These are phyloP conservation scores for Yponomeuta malinellus DNA, from an alignment of 2,888 invertebrate genomes.

Conservation along the genomic window DNA sequence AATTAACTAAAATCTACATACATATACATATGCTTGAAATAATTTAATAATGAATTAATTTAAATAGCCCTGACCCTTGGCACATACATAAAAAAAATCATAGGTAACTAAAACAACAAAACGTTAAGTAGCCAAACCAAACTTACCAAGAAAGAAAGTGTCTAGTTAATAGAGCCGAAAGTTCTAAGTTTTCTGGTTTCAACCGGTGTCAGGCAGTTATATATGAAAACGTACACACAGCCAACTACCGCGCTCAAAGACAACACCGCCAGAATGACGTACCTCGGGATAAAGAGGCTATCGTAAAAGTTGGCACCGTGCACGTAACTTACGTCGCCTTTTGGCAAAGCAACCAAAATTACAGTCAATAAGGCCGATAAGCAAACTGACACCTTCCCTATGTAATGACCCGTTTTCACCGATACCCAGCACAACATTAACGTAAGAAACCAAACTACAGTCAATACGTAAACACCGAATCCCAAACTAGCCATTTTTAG, in stretches of 20 bases:
- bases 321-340: constrained; percentile 48
- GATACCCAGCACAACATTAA: constrained; percentile 79
- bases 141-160: constrained; percentile 15
- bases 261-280: constrained; percentile 42
- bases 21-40: background rate
- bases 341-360: constrained; percentile 77
- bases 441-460: constrained; percentile 78
- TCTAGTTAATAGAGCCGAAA: constrained; percentile 41
- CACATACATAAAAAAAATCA: background rate
- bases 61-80: background rate
- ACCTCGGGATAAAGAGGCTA: constrained; percentile 48
- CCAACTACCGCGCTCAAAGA: constrained; percentile 43
- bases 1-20: background rate
- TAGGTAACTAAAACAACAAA: background rate
- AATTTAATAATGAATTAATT: background rate
- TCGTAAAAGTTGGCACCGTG: constrained; percentile 68
- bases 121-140: background rate
- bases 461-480: constrained; percentile 79
- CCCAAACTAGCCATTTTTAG: constrained; percentile 70
- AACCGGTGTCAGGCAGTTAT: constrained; percentile 47
- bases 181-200: constrained; percentile 51
- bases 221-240: constrained; percentile 43
- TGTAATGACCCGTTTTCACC: constrained; percentile 78
- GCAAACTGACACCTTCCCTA: constrained; percentile 77
- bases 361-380: constrained; percentile 74